A percentile compares a stretch with the other conserved stretches of the same genome.
Conservation (phyloP, 2,888 invertebrate genomes). For the Andrena haemorrhoa region DNA sequence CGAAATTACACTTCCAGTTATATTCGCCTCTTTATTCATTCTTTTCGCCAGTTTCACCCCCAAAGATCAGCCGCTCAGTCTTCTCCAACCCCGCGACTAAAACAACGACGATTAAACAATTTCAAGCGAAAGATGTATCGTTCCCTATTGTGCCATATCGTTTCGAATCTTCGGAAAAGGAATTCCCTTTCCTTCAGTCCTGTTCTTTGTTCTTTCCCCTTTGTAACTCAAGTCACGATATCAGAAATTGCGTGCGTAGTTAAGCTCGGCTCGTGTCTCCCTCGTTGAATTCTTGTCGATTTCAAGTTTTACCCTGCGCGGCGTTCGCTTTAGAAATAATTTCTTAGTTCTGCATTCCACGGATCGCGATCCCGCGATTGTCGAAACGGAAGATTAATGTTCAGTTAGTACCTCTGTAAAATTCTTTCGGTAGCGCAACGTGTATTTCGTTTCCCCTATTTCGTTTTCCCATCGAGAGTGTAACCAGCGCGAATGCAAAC, state of each 20-base stretch:
- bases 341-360: conserved; percentile 68
- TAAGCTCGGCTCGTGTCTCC: conserved; percentile 45
- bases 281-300: conserved; percentile 41
- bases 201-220: not conserved
- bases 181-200: conserved; percentile 31
- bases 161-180: conserved; percentile 44
- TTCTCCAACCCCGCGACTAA: conserved; percentile 22
- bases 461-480: conserved; percentile 27
- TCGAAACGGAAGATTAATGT: conserved; percentile 9
- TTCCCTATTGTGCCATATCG: conserved; percentile 72
- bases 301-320: conserved; percentile 13
- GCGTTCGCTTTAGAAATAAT: conserved; percentile 56
- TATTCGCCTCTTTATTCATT: not conserved
- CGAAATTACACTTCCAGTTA: not conserved
- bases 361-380: conserved; percentile 51
- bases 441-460: not conserved
- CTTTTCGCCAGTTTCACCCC: conserved; percentile 76
- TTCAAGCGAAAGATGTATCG: conserved; percentile 50
- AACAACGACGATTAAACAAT: conserved; percentile 37
- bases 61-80: conserved; percentile 69
- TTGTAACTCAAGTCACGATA: conserved; percentile 12
- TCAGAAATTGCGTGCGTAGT: conserved; percentile 36
- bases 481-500: conserved; percentile 74
- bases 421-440: not conserved
- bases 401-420: conserved; percentile 1